Evolutionary conservation across 2,113 vertebrate genomes (phyloP).

Genomic region (Tonatia bakeri): DNA sequence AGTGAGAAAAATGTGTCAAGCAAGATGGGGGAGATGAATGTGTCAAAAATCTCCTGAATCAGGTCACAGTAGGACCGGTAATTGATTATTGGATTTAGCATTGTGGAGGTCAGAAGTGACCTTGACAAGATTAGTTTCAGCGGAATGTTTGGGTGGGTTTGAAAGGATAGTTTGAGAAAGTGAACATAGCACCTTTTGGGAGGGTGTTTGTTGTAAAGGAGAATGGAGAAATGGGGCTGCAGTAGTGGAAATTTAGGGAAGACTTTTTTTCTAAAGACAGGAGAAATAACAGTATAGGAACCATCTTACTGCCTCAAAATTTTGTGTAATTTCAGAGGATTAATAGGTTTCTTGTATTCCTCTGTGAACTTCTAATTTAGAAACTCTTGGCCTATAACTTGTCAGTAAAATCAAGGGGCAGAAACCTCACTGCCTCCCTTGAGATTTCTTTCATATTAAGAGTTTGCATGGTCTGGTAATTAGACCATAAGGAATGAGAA

Average conservation of each 20-base stretch:
- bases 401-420: neutral
- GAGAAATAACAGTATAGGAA: neutral
- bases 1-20: neutral
- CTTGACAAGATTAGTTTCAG: neutral
- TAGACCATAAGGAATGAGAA: neutral
- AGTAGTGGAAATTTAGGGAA: neutral
- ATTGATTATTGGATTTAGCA: neutral
- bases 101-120: neutral
- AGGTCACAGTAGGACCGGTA: neutral
- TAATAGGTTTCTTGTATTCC: neutral
- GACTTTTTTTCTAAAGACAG: neutral
- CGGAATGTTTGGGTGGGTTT: neutral
- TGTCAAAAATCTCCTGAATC: neutral
- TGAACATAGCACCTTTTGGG: neutral
- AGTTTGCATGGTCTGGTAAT: neutral
- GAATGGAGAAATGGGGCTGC: neutral
- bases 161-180: neutral
- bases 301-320: neutral
- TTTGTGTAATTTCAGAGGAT: neutral
- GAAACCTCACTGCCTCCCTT: neutral
- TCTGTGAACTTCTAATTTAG: neutral
- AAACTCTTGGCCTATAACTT: neutral
- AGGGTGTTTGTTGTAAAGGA: neutral
- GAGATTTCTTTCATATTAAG: neutral
- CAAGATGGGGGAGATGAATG: neutral